These are phyloP conservation scores for Macropis europaea DNA, from an alignment of 2,888 invertebrate species.

Conservation along the genomic window DNA sequence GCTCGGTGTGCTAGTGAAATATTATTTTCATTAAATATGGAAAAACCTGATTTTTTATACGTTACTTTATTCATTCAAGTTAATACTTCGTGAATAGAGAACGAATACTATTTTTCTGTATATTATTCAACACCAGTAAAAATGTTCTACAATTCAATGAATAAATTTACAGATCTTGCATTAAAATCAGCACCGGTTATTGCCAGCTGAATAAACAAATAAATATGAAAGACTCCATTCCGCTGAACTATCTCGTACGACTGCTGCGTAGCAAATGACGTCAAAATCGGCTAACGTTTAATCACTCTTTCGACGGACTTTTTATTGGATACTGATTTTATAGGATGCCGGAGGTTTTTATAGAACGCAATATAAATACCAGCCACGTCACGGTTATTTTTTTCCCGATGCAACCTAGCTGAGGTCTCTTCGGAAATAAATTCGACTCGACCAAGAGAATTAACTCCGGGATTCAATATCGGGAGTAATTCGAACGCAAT, in stretches of 20 bases:
- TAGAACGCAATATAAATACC: constrained; percentile 26
- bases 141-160: too few species aligned
- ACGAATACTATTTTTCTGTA: too few species aligned
- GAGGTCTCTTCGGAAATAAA: background rate
- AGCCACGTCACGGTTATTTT: background rate
- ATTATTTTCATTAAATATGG: too few species aligned
- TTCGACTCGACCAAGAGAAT: constrained; percentile 4
- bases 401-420: background rate
- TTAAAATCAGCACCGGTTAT: too few species aligned
- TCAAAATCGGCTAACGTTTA: constrained; percentile 1
- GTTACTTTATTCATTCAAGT: too few species aligned
- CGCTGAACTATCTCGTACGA: background rate
- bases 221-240: background rate
- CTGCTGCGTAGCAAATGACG: too few species aligned
- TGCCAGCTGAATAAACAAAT: background rate
- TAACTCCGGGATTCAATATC: background rate
- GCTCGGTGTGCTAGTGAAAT: too few species aligned
- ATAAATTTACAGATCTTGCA: too few species aligned
- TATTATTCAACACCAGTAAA: too few species aligned
- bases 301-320: background rate
- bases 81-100: too few species aligned
- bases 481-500: background rate
- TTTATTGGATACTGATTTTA: constrained; percentile 8
- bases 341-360: constrained; percentile 13
- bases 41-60: too few species aligned